Percentiles rank a stretch among this genome's conserved stretches.
Evolutionary conservation across 2,888 invertebrate species (phyloP).

Genomic region (Thera britannica): DNA sequence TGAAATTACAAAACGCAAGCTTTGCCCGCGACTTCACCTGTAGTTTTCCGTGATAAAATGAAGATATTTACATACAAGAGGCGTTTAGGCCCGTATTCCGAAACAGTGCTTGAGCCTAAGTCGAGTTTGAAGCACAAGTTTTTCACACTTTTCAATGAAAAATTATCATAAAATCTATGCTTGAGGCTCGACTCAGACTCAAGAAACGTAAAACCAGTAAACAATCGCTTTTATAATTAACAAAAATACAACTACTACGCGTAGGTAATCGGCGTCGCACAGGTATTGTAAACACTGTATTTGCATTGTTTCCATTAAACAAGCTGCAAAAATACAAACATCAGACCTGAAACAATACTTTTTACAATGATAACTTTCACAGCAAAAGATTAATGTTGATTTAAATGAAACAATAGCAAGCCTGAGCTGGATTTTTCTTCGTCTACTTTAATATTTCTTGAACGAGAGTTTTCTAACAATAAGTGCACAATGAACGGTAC

Average conservation of each 20-base stretch:
- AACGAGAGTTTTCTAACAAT: slow-evolving; percentile 3
- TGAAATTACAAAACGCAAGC: background rate
- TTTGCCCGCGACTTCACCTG: background rate
- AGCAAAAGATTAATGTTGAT: slow-evolving; percentile 1
- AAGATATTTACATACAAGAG: too few relatives aligned
- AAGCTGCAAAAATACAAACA: background rate
- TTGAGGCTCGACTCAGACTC: too few relatives aligned
- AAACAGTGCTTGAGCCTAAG: too few relatives aligned
- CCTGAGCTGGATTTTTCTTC: background rate
- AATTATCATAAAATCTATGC: too few relatives aligned
- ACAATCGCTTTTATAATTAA: too few relatives aligned
- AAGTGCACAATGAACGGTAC: slow-evolving; percentile 2
- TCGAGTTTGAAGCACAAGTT: too few relatives aligned
- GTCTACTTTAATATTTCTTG: slow-evolving; percentile 3
- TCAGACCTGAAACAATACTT: background rate
- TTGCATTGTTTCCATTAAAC: background rate
- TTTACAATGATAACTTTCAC: background rate
- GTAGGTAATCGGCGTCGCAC: background rate
- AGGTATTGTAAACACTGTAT: background rate
- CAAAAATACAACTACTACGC: background rate
- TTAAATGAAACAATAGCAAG: slow-evolving; percentile 4
- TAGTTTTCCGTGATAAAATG: background rate
- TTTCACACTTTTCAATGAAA: too few relatives aligned
- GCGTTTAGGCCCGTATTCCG: too few relatives aligned
- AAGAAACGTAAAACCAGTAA: too few relatives aligned